A percentile compares a stretch with the other conserved stretches of the same genome.
Evolutionary conservation across 2,888 invertebrate species (phyloP).

Genomic region (Callosobruchus maculatus): DNA sequence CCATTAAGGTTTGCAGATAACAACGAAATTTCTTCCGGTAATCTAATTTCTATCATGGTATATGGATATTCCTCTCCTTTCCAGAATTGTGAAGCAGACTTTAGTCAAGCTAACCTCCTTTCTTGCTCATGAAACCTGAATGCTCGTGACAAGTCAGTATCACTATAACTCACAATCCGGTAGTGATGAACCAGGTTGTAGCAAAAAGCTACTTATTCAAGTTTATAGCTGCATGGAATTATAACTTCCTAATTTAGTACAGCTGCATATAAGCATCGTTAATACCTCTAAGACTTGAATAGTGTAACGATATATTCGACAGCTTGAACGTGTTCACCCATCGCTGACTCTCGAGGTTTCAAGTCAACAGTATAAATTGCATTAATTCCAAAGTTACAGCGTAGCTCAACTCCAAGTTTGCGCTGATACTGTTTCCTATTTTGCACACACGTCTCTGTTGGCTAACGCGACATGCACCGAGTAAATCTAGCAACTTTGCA

Average conservation of each 20-base stretch:
- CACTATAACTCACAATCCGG: too few relatives aligned
- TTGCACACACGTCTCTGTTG: not conserved
- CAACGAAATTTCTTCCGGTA: too few relatives aligned
- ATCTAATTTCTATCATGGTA: too few relatives aligned
- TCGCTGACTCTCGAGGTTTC: not conserved
- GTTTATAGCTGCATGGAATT: not conserved
- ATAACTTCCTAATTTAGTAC: not conserved
- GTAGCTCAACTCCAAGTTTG: constrained; percentile 3
- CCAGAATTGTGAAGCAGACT: too few relatives aligned
- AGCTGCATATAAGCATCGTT: not conserved
- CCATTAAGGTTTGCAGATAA: too few relatives aligned
- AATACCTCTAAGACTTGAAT: not conserved
- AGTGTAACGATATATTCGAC: not conserved
- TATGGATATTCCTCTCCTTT: too few relatives aligned
- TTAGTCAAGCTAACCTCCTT: too few relatives aligned
- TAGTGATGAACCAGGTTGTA: too few relatives aligned
- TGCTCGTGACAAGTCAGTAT: too few relatives aligned
- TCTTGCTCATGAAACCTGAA: too few relatives aligned
- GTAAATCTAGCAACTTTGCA: not conserved
- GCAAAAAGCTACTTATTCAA: too few relatives aligned
- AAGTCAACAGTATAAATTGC: constrained; percentile 1
- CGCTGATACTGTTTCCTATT: not conserved
- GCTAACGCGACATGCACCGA: not conserved
- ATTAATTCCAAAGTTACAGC: constrained; percentile 4
- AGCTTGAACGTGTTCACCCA: not conserved